Conservation (phyloP, 2,113 vertebrate genomes). For the Hoplias malabaricus region DNA sequence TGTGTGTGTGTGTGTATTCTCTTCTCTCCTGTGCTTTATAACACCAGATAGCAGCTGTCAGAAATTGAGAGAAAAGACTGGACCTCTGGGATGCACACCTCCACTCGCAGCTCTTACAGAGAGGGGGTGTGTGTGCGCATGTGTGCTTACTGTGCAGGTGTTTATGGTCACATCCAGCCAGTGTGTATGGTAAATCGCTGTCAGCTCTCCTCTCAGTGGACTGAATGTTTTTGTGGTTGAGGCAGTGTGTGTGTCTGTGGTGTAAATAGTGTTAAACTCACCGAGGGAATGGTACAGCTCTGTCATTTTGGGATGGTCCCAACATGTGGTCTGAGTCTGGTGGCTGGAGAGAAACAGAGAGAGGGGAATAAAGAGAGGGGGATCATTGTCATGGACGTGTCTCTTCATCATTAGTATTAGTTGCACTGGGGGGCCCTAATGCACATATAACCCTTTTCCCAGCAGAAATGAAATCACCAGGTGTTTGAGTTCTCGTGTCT, state of each 20-base stretch:
- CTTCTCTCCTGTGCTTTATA: background rate
- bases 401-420: too few relatives aligned
- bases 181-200: constrained; percentile 24
- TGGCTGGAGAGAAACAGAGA: constrained; percentile 65
- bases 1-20: background rate
- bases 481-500: too few relatives aligned
- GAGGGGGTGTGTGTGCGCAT: background rate
- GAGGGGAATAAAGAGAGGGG: background rate
- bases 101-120: background rate
- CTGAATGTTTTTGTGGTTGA: constrained; percentile 10
- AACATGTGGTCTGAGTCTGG: constrained; percentile 84
- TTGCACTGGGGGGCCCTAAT: too few relatives aligned
- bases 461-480: too few relatives aligned
- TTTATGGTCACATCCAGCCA: background rate
- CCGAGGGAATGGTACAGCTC: constrained; percentile 84
- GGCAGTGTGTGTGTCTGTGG: background rate
- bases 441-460: too few relatives aligned
- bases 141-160: background rate
- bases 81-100: background rate
- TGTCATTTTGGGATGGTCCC: constrained; percentile 87
- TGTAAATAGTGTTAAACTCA: constrained; percentile 46
- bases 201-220: constrained; percentile 12
- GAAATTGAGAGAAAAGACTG: background rate
- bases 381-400: too few relatives aligned
- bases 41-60: background rate